Conservation (phyloP, 2,888 invertebrate species). For the Mystacides longicornis region DNA sequence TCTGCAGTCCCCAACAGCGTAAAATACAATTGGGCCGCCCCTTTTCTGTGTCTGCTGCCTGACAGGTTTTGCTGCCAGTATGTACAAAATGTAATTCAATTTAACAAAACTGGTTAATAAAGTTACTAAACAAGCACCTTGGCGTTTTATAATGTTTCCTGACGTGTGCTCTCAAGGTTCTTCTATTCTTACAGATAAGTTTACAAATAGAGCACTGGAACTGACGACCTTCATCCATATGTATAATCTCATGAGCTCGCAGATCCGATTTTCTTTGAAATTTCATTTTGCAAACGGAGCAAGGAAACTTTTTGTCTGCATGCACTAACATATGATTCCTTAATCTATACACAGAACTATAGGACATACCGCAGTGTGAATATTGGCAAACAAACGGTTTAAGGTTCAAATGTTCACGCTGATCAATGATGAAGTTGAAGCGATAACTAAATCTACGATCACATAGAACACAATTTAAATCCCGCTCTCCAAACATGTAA, state of each 20-base stretch:
- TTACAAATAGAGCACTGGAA: conserved; percentile 22
- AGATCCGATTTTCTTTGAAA: conserved; percentile 25
- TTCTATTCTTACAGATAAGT: conserved; percentile 22
- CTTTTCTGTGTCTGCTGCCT: no score
- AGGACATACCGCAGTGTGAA: conserved; percentile 17
- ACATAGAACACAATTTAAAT: conserved; percentile 21
- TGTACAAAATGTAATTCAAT: no score
- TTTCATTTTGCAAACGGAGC: conserved; percentile 19
- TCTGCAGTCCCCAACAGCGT: no score
- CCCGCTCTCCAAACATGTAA: conserved; percentile 20
- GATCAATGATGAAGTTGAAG: conserved; percentile 22
- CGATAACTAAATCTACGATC: conserved; percentile 19
- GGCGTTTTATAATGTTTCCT: conserved; percentile 20
- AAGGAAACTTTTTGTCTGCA: conserved; percentile 19
- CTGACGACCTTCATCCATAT: conserved; percentile 20
- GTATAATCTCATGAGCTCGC: conserved; percentile 23
- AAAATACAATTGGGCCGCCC: no score
- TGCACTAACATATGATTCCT: conserved; percentile 22
- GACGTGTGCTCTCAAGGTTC: conserved; percentile 21
- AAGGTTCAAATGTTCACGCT: conserved; percentile 23
- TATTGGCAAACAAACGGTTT: conserved; percentile 23
- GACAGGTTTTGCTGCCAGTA: no score
- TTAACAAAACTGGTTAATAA: neutral
- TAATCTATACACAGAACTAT: conserved; percentile 18
- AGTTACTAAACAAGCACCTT: neutral